These are phyloP conservation scores for Vulpes vulpes DNA, from an alignment of 2,113 vertebrate species.

Conservation along the genomic window DNA sequence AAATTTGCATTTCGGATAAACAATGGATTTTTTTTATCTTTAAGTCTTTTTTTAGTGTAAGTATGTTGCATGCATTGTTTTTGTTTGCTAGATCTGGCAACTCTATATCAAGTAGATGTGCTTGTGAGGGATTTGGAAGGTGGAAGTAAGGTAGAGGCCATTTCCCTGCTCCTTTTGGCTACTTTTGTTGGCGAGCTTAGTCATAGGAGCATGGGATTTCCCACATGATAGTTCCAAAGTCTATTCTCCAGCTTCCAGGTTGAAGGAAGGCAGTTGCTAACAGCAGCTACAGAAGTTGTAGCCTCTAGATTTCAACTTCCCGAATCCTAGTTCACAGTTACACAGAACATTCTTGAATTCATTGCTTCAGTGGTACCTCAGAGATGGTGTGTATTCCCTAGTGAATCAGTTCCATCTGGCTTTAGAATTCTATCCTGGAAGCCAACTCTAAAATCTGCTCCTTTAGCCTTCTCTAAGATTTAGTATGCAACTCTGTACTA, in stretches of 20 bases:
- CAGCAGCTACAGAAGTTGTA: neutral
- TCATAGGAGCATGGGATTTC: neutral
- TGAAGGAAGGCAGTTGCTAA: neutral
- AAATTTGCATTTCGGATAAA: constrained; percentile 29
- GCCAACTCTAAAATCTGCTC: neutral
- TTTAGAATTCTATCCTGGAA: constrained; percentile 23
- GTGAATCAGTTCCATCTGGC: neutral
- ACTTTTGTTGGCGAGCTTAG: neutral
- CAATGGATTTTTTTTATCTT: neutral
- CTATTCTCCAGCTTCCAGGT: neutral
- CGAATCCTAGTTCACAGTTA: neutral
- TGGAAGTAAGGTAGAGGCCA: neutral
- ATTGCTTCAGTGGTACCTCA: neutral
- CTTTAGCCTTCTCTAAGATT: neutral
- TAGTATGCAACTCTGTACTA: neutral
- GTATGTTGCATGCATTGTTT: neutral
- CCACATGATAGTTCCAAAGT: neutral
- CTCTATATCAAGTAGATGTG: neutral
- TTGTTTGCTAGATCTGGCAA: neutral
- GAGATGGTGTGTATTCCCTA: neutral
- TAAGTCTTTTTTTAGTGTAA: neutral
- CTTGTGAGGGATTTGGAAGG: neutral
- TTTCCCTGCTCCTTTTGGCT: neutral
- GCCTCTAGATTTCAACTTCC: constrained; percentile 21
- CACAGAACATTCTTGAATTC: neutral